These are phyloP conservation scores for Oxycera nigricornis DNA, from an alignment of 2,888 invertebrate species.

Conservation along the genomic window DNA sequence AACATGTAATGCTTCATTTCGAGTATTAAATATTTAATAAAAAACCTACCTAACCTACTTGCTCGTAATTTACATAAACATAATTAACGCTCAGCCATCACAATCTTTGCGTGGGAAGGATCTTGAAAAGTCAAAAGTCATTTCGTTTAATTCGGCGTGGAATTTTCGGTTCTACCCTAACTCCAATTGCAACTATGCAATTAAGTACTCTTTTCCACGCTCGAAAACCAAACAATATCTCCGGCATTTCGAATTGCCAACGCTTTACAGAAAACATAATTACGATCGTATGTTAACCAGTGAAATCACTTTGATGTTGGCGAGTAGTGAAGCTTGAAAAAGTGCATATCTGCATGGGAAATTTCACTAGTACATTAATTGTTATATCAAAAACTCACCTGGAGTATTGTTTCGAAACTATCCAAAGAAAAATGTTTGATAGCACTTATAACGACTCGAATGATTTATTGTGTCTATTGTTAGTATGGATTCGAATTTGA, in stretches of 20 bases:
- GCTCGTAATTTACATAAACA: background rate
- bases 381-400: constrained; percentile 19
- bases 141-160: background rate
- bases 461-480: constrained; percentile 25
- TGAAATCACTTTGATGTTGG: constrained; percentile 24
- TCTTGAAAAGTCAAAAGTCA: constrained; percentile 8
- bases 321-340: constrained; percentile 27
- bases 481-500: background rate
- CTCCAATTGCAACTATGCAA: background rate
- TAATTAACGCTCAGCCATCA: background rate
- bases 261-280: constrained; percentile 21
- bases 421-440: constrained; percentile 27
- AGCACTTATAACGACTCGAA: background rate
- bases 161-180: background rate
- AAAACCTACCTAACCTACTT: constrained; percentile 8
- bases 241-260: constrained; percentile 23
- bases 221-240: background rate
- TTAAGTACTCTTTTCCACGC: background rate
- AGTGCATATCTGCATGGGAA: constrained; percentile 13
- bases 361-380: background rate
- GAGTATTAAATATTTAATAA: constrained; percentile 5
- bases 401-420: constrained; percentile 4
- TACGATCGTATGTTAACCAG: constrained; percentile 10
- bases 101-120: constrained; percentile 7
- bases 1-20: constrained; percentile 4